phyloP scores from a whole-genome alignment of 2,888 invertebrate species.

The Leptinotarsa haldemani region DNA sequence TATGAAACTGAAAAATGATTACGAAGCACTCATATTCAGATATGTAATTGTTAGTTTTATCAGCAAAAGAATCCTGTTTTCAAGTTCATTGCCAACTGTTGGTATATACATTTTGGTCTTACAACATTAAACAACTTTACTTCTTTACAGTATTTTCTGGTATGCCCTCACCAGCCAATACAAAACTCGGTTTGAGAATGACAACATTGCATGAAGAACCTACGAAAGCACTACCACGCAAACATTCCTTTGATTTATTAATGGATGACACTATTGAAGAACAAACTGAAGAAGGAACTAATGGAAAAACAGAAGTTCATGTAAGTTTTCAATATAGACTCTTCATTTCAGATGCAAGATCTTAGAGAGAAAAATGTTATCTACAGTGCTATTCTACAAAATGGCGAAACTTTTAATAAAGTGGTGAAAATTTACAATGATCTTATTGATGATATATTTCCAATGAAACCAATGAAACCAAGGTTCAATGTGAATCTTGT shows the following conservation, averaged over 20 bases:
- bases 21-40: neutral
- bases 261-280: conserved; percentile 62
- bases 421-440: too few species aligned
- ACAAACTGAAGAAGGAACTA: conserved; percentile 60
- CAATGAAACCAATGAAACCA: too few species aligned
- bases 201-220: conserved; percentile 93
- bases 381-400: too few species aligned
- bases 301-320: conserved; percentile 56
- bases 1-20: too few species aligned
- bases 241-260: conserved; percentile 65
- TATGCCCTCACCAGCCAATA: conserved; percentile 83
- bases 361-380: neutral
- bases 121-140: conserved; percentile 13
- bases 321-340: conserved; percentile 42
- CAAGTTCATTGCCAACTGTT: too few species aligned
- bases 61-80: neutral
- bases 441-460: too few species aligned
- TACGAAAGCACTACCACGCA: conserved; percentile 63
- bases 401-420: too few species aligned
- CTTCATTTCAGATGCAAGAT: neutral
- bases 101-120: neutral
- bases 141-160: conserved; percentile 53
- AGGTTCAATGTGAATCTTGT: too few species aligned
- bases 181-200: conserved; percentile 89
- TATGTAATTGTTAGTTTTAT: neutral